phyloP scores from a whole-genome alignment of 2,797 vertebrate species.

The Coccyzus lansbergi region DNA sequence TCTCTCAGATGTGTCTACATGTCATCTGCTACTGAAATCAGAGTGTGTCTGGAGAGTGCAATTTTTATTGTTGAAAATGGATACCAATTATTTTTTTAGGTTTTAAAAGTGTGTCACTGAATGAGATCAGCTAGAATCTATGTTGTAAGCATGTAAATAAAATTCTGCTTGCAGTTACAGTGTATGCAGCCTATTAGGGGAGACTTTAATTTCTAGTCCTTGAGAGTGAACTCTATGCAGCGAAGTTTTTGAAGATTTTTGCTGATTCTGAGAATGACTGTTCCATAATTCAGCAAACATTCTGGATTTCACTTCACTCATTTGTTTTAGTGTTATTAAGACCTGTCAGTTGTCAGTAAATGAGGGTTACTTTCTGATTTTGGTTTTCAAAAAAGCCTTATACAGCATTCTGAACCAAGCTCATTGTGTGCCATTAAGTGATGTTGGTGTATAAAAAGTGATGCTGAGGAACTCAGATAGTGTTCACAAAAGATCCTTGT shows the following conservation, averaged over 20 bases:
- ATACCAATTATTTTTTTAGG: constrained; percentile 11
- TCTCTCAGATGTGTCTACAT: background rate
- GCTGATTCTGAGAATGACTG: background rate
- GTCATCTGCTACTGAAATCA: constrained; percentile 48
- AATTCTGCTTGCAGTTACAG: background rate
- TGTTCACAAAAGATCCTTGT: background rate
- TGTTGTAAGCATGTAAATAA: background rate
- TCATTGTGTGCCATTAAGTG: background rate
- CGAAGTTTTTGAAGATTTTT: background rate
- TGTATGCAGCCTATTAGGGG: background rate
- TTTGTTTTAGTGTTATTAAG: background rate
- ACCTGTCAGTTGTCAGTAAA: background rate
- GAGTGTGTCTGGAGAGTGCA: background rate
- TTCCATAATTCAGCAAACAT: background rate
- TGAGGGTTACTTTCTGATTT: background rate
- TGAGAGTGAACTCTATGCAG: background rate
- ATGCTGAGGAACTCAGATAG: background rate
- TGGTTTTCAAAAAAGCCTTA: background rate
- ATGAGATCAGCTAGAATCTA: background rate
- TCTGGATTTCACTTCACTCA: background rate
- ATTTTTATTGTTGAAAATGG: constrained; percentile 27
- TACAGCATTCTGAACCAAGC: background rate
- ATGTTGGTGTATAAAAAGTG: background rate
- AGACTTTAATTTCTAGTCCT: background rate
- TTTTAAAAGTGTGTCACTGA: background rate